phyloP scores from a whole-genome alignment of 1,140 invertebrate genomes.

The Drosophila yakuba region DNA sequence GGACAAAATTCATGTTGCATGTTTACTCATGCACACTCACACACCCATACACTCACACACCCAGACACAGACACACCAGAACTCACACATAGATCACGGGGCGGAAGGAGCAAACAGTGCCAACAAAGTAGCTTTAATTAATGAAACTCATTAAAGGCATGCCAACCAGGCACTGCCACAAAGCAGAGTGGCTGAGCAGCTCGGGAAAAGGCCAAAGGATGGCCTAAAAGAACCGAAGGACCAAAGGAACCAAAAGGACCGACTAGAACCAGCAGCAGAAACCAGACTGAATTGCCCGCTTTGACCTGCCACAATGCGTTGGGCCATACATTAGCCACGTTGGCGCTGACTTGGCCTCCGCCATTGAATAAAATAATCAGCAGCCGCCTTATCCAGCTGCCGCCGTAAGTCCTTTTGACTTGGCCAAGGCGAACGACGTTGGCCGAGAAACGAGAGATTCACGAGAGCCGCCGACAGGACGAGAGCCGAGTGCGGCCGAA shows the following conservation, averaged over 20 bases:
- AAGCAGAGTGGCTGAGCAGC: constrained; percentile 17
- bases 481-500: not conserved
- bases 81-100: constrained; percentile 35
- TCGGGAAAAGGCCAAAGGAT: constrained; percentile 17
- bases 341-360: constrained; percentile 38
- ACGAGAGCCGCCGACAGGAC: constrained; percentile 15
- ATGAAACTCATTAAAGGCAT: constrained; percentile 79
- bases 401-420: constrained; percentile 19
- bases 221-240: constrained; percentile 11
- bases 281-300: constrained; percentile 59
- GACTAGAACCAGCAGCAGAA: constrained; percentile 20
- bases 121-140: constrained; percentile 82
- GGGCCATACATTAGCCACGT: constrained; percentile 66
- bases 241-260: constrained; percentile 5
- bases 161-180: constrained; percentile 27
- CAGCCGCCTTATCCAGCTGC: constrained; percentile 39
- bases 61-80: not conserved
- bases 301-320: constrained; percentile 80
- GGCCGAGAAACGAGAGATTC: constrained; percentile 8
- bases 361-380: constrained; percentile 53
- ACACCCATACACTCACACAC: constrained; percentile 10
- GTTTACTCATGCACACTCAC: constrained; percentile 65
- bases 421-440: constrained; percentile 48
- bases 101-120: constrained; percentile 45
- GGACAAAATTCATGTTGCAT: constrained; percentile 81